A percentile compares a stretch with the other conserved stretches of the same genome.
phyloP scores from a whole-genome alignment of 2,888 invertebrate species.

The Pasiphila rectangulata region DNA sequence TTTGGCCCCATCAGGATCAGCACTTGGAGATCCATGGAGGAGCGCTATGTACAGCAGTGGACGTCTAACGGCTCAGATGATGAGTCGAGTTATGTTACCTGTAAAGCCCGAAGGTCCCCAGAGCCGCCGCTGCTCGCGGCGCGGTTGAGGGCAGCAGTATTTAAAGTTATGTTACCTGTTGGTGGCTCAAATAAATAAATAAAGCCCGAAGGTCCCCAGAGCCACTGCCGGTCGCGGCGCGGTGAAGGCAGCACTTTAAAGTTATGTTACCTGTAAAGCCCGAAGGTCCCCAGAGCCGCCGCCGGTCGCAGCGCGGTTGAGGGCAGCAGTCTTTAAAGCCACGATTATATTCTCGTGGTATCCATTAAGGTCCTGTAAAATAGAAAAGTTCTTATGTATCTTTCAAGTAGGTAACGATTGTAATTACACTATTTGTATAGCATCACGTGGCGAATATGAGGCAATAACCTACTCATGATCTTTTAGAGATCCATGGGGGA shows the following conservation, averaged over 20 bases:
- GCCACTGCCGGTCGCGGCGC: too few species aligned
- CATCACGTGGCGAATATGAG: too few species aligned
- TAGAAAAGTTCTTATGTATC: not conserved
- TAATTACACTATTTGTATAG: not conserved
- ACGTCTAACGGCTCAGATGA: too few species aligned
- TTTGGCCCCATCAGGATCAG: too few species aligned
- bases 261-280: constrained; percentile 45
- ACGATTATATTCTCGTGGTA: constrained; percentile 96
- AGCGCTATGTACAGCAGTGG: too few species aligned
- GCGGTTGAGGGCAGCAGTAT: constrained; percentile 89
- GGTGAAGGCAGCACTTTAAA: too few species aligned
- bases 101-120: constrained; percentile 67
- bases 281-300: constrained; percentile 70
- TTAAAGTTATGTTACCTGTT: too few species aligned
- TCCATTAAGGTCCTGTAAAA: constrained; percentile 91
- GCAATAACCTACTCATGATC: too few species aligned
- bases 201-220: too few species aligned
- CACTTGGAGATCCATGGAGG: too few species aligned
- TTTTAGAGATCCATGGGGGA: too few species aligned
- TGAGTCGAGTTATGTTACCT: constrained; percentile 25
- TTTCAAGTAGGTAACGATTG: not conserved
- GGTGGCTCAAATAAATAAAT: too few species aligned
- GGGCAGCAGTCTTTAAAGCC: constrained; percentile 91
- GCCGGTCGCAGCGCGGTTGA: constrained; percentile 80
- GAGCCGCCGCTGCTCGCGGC: constrained; percentile 70